Percentiles rank a stretch among this genome's conserved stretches.
Conservation (phyloP, 1,140 invertebrate genomes). For the Penaeus japonicus region DNA sequence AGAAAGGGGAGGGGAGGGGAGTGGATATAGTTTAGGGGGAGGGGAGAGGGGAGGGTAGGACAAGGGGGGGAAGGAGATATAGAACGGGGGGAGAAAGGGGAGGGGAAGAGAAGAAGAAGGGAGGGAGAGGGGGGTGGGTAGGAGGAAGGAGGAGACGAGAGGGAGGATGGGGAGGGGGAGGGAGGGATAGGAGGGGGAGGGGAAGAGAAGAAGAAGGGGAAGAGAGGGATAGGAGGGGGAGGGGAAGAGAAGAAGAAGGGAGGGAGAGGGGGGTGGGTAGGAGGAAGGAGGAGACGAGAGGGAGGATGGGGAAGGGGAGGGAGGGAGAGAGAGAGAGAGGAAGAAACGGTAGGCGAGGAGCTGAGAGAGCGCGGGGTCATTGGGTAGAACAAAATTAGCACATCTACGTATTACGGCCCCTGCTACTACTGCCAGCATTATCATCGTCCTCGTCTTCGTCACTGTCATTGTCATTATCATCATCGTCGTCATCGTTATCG, state of each 20-base stretch:
- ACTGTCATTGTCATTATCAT: too few relatives aligned
- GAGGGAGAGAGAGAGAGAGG: slow-evolving; percentile 33
- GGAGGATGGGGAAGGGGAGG: slow-evolving; percentile 14
- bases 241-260: not conserved
- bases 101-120: not conserved
- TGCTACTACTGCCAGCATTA: too few relatives aligned
- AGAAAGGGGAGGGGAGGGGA: too few relatives aligned
- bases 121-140: not conserved
- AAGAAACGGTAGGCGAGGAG: not conserved
- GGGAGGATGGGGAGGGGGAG: not conserved
- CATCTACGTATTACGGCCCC: not conserved
- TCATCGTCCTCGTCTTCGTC: too few relatives aligned
- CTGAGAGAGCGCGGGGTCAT: not conserved
- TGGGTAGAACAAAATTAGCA: not conserved
- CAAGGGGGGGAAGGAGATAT: not conserved
- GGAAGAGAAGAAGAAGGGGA: too few relatives aligned
- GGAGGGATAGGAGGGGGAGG: not conserved
- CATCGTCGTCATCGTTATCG: too few relatives aligned
- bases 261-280: slow-evolving; percentile 10
- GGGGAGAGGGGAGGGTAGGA: not conserved
- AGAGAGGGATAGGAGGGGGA: not conserved
- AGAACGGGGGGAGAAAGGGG: not conserved
- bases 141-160: too few relatives aligned
- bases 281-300: slow-evolving; percentile 1
- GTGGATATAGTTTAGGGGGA: too few relatives aligned